These are phyloP conservation scores for Holothuria glaberrima DNA, from an alignment of 35 echinoderm and acorn worm genomes.

Conservation along the genomic window DNA sequence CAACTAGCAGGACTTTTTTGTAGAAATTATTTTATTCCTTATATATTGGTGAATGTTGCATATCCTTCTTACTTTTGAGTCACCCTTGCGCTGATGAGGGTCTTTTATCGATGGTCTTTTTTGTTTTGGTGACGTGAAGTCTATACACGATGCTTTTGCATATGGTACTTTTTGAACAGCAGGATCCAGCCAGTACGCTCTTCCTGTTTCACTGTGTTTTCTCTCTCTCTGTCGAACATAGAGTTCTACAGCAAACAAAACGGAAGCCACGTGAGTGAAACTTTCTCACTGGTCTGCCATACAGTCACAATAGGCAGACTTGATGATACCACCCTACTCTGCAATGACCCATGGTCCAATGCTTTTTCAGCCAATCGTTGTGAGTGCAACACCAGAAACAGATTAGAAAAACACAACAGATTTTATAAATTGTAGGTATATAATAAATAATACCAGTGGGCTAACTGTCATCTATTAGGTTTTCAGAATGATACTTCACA, in stretches of 20 bases:
- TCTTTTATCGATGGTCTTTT: neutral
- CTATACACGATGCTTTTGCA: conserved; percentile 3
- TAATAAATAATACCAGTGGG: neutral
- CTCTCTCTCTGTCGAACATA: conserved; percentile 26
- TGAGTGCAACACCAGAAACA: neutral
- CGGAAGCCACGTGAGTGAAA: conserved; percentile 46
- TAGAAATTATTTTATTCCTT: conserved; percentile 1
- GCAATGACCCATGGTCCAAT: conserved; percentile 55
- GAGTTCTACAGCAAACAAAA: conserved; percentile 49
- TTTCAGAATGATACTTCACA: too few species aligned
- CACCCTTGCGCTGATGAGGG: neutral
- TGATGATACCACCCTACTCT: conserved; percentile 43
- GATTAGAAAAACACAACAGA: neutral
- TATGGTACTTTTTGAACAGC: conserved; percentile 9
- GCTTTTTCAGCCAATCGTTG: conserved; percentile 7
- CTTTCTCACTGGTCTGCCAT: conserved; percentile 50
- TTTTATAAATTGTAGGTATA: neutral
- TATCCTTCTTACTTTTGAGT: neutral
- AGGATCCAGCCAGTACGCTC: conserved; percentile 48
- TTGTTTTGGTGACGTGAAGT: conserved; percentile 53
- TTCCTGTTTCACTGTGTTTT: conserved; percentile 54
- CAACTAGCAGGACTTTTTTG: too few species aligned
- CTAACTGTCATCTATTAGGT: neutral
- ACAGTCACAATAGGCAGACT: conserved; percentile 51
- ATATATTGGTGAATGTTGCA: neutral